phyloP scores from a whole-genome alignment of 2,888 invertebrate genomes.

The Tolmerus cingulatus region DNA sequence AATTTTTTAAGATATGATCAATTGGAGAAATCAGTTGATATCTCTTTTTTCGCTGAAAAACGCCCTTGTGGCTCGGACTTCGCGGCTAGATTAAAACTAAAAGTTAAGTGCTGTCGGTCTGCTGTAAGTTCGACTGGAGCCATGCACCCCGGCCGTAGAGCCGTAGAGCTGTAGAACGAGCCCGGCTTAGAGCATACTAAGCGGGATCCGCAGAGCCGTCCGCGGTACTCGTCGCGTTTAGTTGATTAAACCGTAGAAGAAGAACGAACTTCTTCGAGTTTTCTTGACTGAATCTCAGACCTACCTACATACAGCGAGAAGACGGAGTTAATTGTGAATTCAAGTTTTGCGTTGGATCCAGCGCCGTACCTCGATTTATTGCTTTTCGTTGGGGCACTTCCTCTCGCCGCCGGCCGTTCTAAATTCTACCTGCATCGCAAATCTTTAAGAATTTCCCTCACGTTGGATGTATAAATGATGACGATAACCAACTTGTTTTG shows the following conservation, averaged over 20 bases:
- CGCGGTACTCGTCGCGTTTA: not conserved
- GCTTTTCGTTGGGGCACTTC: not conserved
- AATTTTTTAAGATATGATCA: not conserved
- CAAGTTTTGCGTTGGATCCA: conserved; percentile 1
- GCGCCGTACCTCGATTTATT: not conserved
- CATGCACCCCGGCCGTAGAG: not conserved
- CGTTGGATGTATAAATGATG: not conserved
- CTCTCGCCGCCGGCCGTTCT: not conserved
- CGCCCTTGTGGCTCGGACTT: not conserved
- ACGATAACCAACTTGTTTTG: not conserved
- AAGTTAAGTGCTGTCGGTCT: not conserved
- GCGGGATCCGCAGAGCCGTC: not conserved
- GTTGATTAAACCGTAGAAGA: not conserved
- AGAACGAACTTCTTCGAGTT: not conserved
- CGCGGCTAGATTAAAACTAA: not conserved
- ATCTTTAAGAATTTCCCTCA: conserved; percentile 24
- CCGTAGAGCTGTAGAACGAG: not conserved
- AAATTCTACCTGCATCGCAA: not conserved
- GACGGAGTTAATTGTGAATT: conserved; percentile 10
- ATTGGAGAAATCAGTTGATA: not conserved
- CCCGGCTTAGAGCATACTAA: not conserved
- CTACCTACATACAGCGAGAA: not conserved
- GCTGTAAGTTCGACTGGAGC: not conserved
- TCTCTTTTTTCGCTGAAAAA: not conserved
- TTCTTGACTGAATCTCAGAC: not conserved